A percentile compares a stretch with the other conserved stretches of the same genome.
These are phyloP conservation scores for Sebastiscus albofasciatus DNA, from an alignment of 2,797 vertebrate genomes.

Conservation along the genomic window DNA sequence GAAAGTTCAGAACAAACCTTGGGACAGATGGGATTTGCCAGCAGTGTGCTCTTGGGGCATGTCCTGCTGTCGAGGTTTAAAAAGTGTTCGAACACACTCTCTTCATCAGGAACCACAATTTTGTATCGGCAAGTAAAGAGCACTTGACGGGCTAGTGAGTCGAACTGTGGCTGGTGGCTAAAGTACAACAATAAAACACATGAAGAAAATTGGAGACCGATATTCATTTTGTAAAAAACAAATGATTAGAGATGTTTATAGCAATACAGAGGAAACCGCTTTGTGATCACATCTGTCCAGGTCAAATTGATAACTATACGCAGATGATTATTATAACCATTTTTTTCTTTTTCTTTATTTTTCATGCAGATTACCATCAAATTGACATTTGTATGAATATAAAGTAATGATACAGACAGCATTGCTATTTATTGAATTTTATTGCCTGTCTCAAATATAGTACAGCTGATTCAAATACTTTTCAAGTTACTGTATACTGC, in stretches of 20 bases:
- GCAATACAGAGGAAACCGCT: neutral
- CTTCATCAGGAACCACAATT: constrained; percentile 75
- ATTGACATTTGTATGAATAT: neutral
- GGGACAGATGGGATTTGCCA: constrained; percentile 59
- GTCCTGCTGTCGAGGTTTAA: constrained; percentile 66
- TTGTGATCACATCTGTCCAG: neutral
- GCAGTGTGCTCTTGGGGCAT: constrained; percentile 41
- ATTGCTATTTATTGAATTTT: neutral
- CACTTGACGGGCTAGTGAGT: constrained; percentile 76
- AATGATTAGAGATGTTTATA: neutral
- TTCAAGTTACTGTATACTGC: neutral
- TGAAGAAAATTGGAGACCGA: neutral
- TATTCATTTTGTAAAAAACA: neutral
- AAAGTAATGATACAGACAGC: neutral
- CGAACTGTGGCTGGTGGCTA: constrained; percentile 86
- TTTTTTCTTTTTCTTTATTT: neutral
- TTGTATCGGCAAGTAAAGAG: constrained; percentile 74
- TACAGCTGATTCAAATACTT: neutral
- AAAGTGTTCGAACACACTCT: constrained; percentile 85
- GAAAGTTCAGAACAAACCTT: constrained; percentile 77
- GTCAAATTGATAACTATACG: neutral
- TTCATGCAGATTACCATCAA: neutral
- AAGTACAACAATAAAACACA: constrained; percentile 19
- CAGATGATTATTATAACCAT: neutral
- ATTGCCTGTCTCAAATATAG: neutral